Evolutionary conservation across 2,113 vertebrate genomes (phyloP).

Genomic region (Arenaria interpres): DNA sequence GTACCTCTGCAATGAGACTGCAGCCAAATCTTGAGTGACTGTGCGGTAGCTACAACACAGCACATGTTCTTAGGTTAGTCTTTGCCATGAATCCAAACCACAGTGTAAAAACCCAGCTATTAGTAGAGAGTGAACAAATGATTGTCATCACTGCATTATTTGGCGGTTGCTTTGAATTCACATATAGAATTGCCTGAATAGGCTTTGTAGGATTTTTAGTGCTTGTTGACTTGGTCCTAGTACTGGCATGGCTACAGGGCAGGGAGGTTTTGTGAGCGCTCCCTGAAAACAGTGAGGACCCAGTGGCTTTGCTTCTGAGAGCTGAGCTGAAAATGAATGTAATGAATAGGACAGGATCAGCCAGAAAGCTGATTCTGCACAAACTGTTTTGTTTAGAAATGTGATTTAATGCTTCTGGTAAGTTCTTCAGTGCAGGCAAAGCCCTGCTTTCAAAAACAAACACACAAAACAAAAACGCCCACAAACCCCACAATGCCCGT

Average conservation of each 20-base stretch:
- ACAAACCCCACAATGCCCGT: not conserved
- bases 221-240: not conserved
- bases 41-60: not conserved
- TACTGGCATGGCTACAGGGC: not conserved
- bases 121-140: not conserved
- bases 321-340: not conserved
- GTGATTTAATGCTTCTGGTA: not conserved
- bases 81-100: not conserved
- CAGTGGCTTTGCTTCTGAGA: not conserved
- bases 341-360: slow-evolving; percentile 11
- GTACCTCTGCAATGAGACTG: not conserved
- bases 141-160: not conserved
- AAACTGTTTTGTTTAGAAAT: not conserved
- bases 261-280: not conserved
- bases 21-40: not conserved
- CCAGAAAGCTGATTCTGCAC: slow-evolving; percentile 31
- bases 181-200: not conserved
- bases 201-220: not conserved
- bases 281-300: not conserved
- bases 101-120: not conserved
- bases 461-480: not conserved
- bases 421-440: not conserved
- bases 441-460: not conserved
- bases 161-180: not conserved
- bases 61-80: not conserved